Base-by-base conservation (phyloP, 2,113 vertebrate genomes). In the Cyprinodon variegatus region DNA sequence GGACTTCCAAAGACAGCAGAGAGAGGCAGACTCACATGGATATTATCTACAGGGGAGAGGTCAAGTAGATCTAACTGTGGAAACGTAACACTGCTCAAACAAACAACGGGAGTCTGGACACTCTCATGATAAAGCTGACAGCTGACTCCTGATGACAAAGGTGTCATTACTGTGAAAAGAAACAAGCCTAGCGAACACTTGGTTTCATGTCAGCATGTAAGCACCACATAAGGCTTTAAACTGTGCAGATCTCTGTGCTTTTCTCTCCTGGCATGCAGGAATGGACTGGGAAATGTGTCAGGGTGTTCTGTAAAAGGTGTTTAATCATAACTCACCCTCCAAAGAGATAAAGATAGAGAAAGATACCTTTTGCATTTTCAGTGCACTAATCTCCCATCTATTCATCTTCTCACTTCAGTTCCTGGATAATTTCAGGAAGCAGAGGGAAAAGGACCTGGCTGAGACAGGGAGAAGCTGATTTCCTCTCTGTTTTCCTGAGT, bases 261-360 rank as follows among this genome's bases (percentile, higher is more conserved):
- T 64, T 69, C 76, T 79, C 60, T 70, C 43, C 12, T 65, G 82
- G 76, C 71, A 65, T 74, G 77, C 39, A 39, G 63, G 70, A 43
- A 85, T 81, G 20, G 74, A 92, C 85, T 57, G 46, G 71, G 74
- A 72, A 82, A 78, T 64, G 69, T 80, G 71, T 72, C 71, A 61
- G 84, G 72, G 79, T 68, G 50, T 74, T 74, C 79, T 71, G 75
- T 4, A 63, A 84, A 72, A 80, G 68, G 82, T 81, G 83, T 91
- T 91, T 86, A 83, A 89, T 90, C 82, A 83, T 48, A 83, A 85
- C 57, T 82, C 83, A 74, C 81, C 82, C 84, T 78, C 77, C 87
- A 83, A 65, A 83, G 7, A 45, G 3, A 59, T 41, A 14, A 70
- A 78, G 53, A 61, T 60, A 75, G 69, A 67, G 72, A 63, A 74